Evolutionary conservation across 2,888 invertebrate genomes (phyloP), one percentile per base, ranked within the genome.

Genomic region (Drosophila kambysellisi): DNA sequence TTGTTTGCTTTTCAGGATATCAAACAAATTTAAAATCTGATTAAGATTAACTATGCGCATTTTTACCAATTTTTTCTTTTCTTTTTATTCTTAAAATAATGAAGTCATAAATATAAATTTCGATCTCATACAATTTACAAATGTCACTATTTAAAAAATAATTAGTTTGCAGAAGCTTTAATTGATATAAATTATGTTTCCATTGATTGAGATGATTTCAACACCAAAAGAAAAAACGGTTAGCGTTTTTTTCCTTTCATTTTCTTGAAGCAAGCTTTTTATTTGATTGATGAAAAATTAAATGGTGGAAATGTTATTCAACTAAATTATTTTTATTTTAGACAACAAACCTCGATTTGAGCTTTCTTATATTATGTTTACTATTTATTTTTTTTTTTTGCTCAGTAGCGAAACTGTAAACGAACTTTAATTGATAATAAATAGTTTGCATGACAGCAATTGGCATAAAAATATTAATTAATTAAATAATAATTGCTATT

Each of bases 171-270:
- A 52, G 29, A 25, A 33, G 51, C 58, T 52, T 71, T 61, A 69
- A 74, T 65, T 61, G 64, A 33, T 69, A 61, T 59, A 48, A 74
- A 79, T 76, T 79, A 61, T 51, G 33, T 61, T 63, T 68, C 50
- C 39, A 64, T 66, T 75, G 58, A 80, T 78, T 58, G 71, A 58
- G 53, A 79, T 61, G 56, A 53, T 70, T 65, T 56, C 51, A 37
- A 46, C 20, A 43, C 39, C 41, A 37, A 46, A 33, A 51, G 20
- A 35, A 25, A 46, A 77, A 50, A 58, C 20, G 15, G 37, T 67
- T 59, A 25, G 12, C 61, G 60, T 64, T 70, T 41, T 70, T 76
- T 50, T 25, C 2, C 3, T 25, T 25, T 25, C 25, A 25, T 46
- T 0, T 17, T 50, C 9, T 17, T 4, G 1, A 2, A 15, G 20